Base-by-base conservation (phyloP, 2,888 invertebrate species). In the Caenorhabditis zanzibari region DNA sequence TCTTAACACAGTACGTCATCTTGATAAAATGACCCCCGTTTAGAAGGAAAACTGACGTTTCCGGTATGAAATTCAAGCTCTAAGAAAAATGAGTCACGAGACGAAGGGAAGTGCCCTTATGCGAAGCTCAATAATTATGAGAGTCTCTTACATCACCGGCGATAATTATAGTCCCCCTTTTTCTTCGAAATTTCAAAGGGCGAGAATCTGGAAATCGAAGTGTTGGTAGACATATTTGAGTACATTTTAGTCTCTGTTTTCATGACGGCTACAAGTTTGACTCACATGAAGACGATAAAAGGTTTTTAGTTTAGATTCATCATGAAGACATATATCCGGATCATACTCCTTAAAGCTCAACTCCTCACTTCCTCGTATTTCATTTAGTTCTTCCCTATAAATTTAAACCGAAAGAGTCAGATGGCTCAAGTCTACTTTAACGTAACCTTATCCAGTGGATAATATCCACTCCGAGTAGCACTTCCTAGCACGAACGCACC, bases 11-110 rank as follows among this genome's bases (percentile, higher is more conserved):
- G 16, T 47, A 47, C 47, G 47, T 47, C 47, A 47, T 19, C 19
- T n/a, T 4, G 7, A 38, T 38, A 12, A 38, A 38, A 12, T 5
- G 47, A 2, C 47, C 47, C 19, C 47, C 4, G n/a, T n/a, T 47
- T 19, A 19, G 47, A 19, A 5, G 47, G 19, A 10, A 19, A 47
- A 47, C 47, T 47, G 47, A 10, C 7, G 19, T 47, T 47, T 47
- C 47, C 47, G 47, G 19, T 47, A 19, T 47, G 47, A 54, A 26
- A 54, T 54, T 14, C 54, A 54, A 54, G 14, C 26, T 54, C 24
- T 5, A 9, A 54, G 54, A 26, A 54, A 54, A 54, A 54, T 54
- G 54, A 54, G 54, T 54, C 24, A 26, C 26, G 54, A 54, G 54
- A 54, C 14, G 26, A 14, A 26, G 54, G 2, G 19, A 9, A 24